Conservation (phyloP, 2,888 invertebrate genomes). For the Perdita meconis region DNA sequence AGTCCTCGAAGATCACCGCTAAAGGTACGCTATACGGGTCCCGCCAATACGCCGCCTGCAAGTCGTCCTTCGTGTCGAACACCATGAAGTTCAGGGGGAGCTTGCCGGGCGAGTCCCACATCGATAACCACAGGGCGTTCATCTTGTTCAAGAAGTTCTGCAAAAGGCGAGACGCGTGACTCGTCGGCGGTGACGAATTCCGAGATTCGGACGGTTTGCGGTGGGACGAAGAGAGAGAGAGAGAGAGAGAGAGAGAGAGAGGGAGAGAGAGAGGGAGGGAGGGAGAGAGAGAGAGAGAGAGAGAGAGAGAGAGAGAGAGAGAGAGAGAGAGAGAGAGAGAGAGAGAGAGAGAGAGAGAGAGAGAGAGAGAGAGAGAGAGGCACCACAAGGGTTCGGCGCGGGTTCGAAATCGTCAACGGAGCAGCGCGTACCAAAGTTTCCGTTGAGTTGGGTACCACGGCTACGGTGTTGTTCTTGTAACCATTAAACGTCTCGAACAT, state of each 20-base stretch:
- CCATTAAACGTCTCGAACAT: conserved; percentile 86
- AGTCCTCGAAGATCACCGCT: conserved; percentile 88
- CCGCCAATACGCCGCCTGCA: conserved; percentile 89
- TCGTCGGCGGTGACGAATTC: too few relatives aligned
- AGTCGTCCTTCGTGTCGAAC: conserved; percentile 88
- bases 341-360: too few relatives aligned
- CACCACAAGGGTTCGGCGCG: background rate
- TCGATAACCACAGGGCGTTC: conserved; percentile 87
- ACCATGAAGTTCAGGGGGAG: conserved; percentile 88
- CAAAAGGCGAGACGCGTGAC: conserved; percentile 7
- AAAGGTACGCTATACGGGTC: conserved; percentile 89
- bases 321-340: too few relatives aligned
- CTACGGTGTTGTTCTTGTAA: conserved; percentile 87
- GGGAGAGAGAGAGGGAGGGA: too few relatives aligned
- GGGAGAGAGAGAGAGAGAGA: too few relatives aligned
- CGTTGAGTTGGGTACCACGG: conserved; percentile 88
- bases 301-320: too few relatives aligned
- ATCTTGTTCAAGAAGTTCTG: conserved; percentile 86
- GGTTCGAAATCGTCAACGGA: background rate
- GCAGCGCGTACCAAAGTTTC: conserved; percentile 84
- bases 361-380: too few relatives aligned
- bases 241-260: too few relatives aligned
- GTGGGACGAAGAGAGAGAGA: too few relatives aligned
- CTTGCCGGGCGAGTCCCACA: conserved; percentile 85
- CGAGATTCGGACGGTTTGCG: too few relatives aligned